Evolutionary conservation across 2,113 vertebrate species (phyloP), one percentile per base, ranked within the genome.

Genomic region (Apeltes quadracus): DNA sequence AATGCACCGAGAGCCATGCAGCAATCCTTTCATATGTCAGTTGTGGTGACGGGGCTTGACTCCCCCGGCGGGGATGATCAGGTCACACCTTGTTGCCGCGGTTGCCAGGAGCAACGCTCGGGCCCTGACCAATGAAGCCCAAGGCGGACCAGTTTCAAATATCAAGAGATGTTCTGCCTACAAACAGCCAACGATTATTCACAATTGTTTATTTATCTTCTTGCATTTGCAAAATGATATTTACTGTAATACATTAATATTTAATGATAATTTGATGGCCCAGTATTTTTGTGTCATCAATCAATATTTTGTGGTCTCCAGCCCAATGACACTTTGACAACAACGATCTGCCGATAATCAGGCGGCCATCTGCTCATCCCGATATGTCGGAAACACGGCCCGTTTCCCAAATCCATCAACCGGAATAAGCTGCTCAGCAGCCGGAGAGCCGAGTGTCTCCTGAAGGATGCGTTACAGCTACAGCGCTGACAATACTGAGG

Each of bases 371-470:
- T 81, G 72, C 65, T 76, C 55, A 27, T 34, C 43, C 41, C 9
- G 53, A 13, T 7, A 1, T 48, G 29, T 55, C 25, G 1, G 4
- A 22, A 38, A 34, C n/a, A 15, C 27, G 76, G 61, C 65, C 44
- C 3, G 5, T 50, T 77, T 81, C 61, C 57, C 66, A 59, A 67
- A 58, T 34, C 44, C 44, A 39, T 59, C 18, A 57, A 29, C 18
- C 61, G 53, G 69, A 84, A 76, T 53, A 80, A 78, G 68, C 57
- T 20, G n/a, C 58, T 63, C 56, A 32, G 58, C 29, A 70, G 61
- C 61, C 57, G 20, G 8, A 69, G 43, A 83, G 73, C 63, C 72
- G 58, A 61, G 39, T 34, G 38, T 61, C 51, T 38, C n/a, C 57
- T 66, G 32, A 50, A 76, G 70, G 62, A 64, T 48, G 2, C 22